Evolutionary conservation across 2,113 vertebrate genomes (phyloP).

Genomic region (Callopanchax toddi): DNA sequence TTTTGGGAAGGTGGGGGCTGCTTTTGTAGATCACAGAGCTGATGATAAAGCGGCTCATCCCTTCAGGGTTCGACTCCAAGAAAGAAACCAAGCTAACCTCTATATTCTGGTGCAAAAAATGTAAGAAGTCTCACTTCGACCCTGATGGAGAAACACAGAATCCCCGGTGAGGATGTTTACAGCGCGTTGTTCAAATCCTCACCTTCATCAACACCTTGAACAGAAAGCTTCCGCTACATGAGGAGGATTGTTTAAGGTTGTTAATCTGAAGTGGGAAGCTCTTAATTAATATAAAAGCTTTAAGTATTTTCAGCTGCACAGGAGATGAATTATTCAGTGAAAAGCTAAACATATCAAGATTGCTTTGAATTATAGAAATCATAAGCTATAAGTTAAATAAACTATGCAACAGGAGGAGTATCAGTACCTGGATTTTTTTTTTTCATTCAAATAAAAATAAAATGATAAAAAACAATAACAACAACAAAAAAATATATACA

Average conservation of each 20-base stretch:
- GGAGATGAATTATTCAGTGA: too few species aligned
- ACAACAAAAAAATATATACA: too few species aligned
- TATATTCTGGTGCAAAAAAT: conserved; percentile 36
- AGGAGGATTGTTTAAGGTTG: not conserved
- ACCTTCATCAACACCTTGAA: conserved; percentile 25
- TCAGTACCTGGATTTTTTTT: too few species aligned
- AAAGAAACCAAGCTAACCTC: conserved; percentile 47
- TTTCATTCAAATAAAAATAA: too few species aligned
- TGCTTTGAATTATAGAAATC: too few species aligned
- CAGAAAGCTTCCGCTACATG: conserved; percentile 20
- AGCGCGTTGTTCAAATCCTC: conserved; percentile 23
- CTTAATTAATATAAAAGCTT: conserved; percentile 64
- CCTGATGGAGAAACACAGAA: conserved; percentile 41
- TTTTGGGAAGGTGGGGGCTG: not conserved
- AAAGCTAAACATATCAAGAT: too few species aligned
- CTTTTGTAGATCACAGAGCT: conserved; percentile 28
- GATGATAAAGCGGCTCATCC: conserved; percentile 47
- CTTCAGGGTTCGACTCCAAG: conserved; percentile 33
- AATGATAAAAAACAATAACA: too few species aligned
- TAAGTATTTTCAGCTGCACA: conserved; percentile 34
- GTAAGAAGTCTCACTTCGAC: conserved; percentile 60
- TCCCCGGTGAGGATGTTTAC: conserved; percentile 43
- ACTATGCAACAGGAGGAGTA: too few species aligned
- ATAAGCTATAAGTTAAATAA: too few species aligned
- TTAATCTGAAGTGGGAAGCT: conserved; percentile 26